Evolutionary conservation across 2,888 invertebrate species (phyloP).

Genomic region (Napeogenes inachia): DNA sequence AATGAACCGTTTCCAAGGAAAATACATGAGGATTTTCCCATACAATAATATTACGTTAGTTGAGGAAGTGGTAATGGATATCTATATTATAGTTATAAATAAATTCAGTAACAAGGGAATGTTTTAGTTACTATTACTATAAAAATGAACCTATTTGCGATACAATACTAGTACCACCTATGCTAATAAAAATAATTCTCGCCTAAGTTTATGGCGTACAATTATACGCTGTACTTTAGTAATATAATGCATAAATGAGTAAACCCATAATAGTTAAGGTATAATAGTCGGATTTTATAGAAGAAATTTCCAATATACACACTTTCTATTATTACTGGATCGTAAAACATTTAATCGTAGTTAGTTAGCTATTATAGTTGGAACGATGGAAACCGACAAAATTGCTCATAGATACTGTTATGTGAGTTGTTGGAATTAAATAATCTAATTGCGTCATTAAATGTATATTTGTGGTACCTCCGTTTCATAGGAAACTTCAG

Average conservation of each 20-base stretch:
- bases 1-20: too few species aligned
- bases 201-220: constrained; percentile 4
- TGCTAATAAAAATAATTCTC: not conserved
- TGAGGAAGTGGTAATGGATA: too few species aligned
- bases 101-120: not conserved
- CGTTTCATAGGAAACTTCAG: too few species aligned
- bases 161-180: not conserved
- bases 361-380: too few species aligned
- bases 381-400: too few species aligned
- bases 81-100: not conserved
- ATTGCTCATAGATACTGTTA: too few species aligned
- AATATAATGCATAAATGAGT: constrained; percentile 3
- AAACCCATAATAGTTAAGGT: not conserved
- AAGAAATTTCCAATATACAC: constrained; percentile 1
- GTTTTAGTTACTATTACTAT: not conserved
- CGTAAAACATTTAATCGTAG: too few species aligned
- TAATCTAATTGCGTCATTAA: too few species aligned
- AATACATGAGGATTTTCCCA: too few species aligned
- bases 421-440: too few species aligned
- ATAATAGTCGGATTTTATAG: not conserved
- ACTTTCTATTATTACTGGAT: not conserved
- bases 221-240: constrained; percentile 5
- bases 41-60: too few species aligned
- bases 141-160: not conserved
- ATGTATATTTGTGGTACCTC: too few species aligned